Conservation (phyloP, 1,140 invertebrate species). For the Tetramorium alpestre region DNA sequence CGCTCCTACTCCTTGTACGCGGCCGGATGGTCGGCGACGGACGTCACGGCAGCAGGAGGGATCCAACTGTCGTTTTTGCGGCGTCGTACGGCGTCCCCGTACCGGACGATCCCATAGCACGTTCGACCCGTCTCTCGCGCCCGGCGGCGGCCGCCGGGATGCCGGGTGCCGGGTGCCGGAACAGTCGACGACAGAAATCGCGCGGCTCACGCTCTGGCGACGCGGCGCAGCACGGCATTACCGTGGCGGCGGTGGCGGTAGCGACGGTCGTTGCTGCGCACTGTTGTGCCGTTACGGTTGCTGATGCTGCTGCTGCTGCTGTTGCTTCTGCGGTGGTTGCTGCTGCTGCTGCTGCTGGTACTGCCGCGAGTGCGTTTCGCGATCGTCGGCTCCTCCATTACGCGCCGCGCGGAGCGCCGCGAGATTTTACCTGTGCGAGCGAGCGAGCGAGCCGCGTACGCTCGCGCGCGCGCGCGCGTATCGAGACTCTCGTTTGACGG, state of each 20-base stretch:
- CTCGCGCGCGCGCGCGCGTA: not conserved
- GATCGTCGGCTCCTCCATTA: constrained; percentile 55
- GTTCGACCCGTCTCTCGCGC: constrained; percentile 57
- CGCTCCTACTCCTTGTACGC: constrained; percentile 32
- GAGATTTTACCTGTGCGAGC: not conserved
- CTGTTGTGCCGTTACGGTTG: not conserved
- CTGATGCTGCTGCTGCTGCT: too few species aligned
- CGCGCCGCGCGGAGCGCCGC: constrained; percentile 47
- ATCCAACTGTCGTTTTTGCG: constrained; percentile 31
- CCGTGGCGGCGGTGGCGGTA: constrained; percentile 50
- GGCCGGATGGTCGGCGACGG: constrained; percentile 53
- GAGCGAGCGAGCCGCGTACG: not conserved
- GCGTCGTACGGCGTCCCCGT: constrained; percentile 50
- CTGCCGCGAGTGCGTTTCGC: constrained; percentile 16
- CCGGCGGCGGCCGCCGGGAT: constrained; percentile 61
- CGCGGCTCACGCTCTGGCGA: constrained; percentile 63
- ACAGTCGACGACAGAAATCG: constrained; percentile 60
- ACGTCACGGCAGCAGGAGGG: constrained; percentile 56
- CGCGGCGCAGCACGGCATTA: constrained; percentile 65
- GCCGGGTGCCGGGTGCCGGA: constrained; percentile 14
- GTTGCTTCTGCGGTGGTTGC: not conserved
- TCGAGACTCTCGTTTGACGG: not conserved
- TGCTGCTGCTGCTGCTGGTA: not conserved
- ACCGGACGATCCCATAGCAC: constrained; percentile 72
- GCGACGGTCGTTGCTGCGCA: not conserved